phyloP scores from a whole-genome alignment of 92 coral and sea anemone genomes.

The Paragorgia papillata region DNA sequence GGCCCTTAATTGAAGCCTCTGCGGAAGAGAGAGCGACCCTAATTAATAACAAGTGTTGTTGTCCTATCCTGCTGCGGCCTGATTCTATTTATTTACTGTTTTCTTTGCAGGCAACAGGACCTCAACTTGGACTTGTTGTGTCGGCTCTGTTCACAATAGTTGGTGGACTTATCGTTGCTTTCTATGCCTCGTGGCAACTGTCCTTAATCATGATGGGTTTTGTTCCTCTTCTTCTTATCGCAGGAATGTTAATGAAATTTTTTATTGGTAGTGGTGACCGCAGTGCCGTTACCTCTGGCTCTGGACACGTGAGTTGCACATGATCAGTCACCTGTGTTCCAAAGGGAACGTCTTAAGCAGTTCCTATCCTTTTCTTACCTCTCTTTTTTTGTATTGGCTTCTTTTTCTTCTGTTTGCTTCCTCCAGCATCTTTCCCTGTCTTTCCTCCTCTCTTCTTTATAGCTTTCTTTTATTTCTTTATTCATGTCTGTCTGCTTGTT shows the following conservation, averaged over 20 bases:
- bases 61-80: too few relatives aligned
- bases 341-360: too few relatives aligned
- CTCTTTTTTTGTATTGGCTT: too few relatives aligned
- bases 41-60: too few relatives aligned
- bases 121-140: slow-evolving; percentile 70
- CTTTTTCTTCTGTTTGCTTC: too few relatives aligned
- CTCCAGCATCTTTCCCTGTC: too few relatives aligned
- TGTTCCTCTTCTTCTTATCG: slow-evolving; percentile 72
- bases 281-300: neutral
- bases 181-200: slow-evolving; percentile 76
- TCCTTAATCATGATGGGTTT: slow-evolving; percentile 76
- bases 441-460: too few relatives aligned
- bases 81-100: too few relatives aligned
- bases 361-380: too few relatives aligned
- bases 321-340: too few relatives aligned
- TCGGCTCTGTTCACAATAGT: slow-evolving; percentile 60
- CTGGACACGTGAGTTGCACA: neutral
- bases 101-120: slow-evolving; percentile 79
- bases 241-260: slow-evolving; percentile 70
- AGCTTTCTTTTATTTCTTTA: neutral
- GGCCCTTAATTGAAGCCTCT: too few relatives aligned
- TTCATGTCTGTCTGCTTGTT: neutral
- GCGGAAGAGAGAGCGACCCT: too few relatives aligned
- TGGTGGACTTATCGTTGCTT: slow-evolving; percentile 68
- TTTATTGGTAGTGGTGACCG: slow-evolving; percentile 56